phyloP scores from a whole-genome alignment of 2,888 invertebrate genomes.

The Phorcus lineatus region DNA sequence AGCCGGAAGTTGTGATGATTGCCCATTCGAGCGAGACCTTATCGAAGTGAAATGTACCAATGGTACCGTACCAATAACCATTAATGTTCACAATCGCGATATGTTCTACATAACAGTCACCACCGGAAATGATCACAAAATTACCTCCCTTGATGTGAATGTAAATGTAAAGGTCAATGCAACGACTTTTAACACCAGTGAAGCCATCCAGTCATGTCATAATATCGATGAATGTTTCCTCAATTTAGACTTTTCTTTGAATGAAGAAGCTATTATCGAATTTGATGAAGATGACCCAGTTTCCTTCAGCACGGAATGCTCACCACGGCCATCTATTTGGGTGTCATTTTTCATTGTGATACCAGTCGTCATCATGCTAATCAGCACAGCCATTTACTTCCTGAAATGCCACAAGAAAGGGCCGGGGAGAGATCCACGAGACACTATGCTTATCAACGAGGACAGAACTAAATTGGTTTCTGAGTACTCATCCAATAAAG shows the following conservation, averaged over 20 bases:
- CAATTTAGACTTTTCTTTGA: neutral
- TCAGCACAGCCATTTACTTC: too few species aligned
- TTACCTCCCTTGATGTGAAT: neutral
- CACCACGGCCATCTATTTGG: neutral
- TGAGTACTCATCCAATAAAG: too few species aligned
- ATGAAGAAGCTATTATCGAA: neutral
- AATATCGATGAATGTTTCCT: neutral
- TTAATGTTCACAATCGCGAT: neutral
- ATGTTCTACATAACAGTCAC: neutral
- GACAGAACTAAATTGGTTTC: too few species aligned
- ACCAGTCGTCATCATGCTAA: neutral
- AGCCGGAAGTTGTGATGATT: neutral
- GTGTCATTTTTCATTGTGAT: neutral
- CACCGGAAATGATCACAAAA: neutral
- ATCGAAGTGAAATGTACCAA: neutral
- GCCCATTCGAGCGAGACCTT: neutral
- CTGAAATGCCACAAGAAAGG: too few species aligned
- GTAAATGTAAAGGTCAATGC: neutral
- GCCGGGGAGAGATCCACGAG: too few species aligned
- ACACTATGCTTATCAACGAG: too few species aligned
- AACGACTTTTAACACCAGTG: neutral
- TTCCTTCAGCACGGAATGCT: neutral
- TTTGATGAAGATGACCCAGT: neutral
- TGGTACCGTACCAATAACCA: neutral
- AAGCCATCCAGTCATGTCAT: neutral